Conservation (phyloP, 1,140 invertebrate species). For the Chironomus striatipennis region DNA sequence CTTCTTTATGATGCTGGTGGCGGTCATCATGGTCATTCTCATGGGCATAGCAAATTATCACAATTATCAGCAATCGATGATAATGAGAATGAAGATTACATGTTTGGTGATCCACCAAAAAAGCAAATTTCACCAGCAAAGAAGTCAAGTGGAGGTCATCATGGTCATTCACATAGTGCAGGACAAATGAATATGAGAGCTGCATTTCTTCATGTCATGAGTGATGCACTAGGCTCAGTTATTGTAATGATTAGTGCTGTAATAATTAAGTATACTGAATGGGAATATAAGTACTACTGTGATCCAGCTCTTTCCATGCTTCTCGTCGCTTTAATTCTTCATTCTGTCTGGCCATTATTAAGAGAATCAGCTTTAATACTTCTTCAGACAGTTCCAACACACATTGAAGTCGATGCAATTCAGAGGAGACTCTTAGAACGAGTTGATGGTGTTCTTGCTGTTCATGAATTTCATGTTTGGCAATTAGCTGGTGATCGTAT, state of each 20-base stretch:
- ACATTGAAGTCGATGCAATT: constrained; percentile 85
- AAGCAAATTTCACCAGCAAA: constrained; percentile 24
- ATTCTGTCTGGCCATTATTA: constrained; percentile 77
- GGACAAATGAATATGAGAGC: constrained; percentile 95
- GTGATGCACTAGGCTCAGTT: constrained; percentile 91
- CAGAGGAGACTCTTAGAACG: constrained; percentile 73
- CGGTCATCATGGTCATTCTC: constrained; percentile 62
- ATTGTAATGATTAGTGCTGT: constrained; percentile 93
- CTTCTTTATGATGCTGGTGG: constrained; percentile 77
- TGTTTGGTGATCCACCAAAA: constrained; percentile 28
- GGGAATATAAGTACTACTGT: constrained; percentile 76
- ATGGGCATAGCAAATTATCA: constrained; percentile 46
- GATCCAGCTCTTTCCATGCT: constrained; percentile 87
- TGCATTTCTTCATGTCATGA: constrained; percentile 94
- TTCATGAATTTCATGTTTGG: constrained; percentile 94
- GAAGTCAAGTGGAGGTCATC: constrained; percentile 35
- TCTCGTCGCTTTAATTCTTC: constrained; percentile 68
- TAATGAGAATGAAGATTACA: constrained; percentile 68
- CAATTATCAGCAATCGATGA: constrained; percentile 56
- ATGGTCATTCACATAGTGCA: constrained; percentile 52
- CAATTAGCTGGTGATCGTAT: constrained; percentile 85
- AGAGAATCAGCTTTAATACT: constrained; percentile 82
- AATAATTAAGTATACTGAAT: constrained; percentile 73
- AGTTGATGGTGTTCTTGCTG: constrained; percentile 81
- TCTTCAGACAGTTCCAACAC: constrained; percentile 84